A percentile compares a stretch with the other conserved stretches of the same genome.
Evolutionary conservation across 1,140 invertebrate genomes (phyloP).

Genomic region (Lordiphosa mommai): DNA sequence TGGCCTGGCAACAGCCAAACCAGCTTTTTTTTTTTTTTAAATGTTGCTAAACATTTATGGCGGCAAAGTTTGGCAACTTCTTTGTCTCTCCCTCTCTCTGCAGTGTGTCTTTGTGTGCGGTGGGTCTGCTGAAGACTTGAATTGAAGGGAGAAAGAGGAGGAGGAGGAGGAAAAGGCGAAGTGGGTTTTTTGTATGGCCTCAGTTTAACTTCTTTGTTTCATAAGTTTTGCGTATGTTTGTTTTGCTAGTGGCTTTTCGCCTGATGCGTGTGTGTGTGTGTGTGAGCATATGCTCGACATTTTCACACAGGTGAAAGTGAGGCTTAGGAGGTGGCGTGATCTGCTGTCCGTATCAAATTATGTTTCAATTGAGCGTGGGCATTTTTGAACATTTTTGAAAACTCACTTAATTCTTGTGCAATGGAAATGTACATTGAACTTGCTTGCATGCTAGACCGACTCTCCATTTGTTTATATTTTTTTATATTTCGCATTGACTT

Average conservation of each 20-base stretch:
- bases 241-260: slow-evolving; percentile 43
- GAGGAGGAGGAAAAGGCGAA: background rate
- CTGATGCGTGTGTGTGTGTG: slow-evolving; percentile 10
- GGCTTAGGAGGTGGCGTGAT: no score
- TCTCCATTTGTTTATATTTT: background rate
- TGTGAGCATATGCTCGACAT: slow-evolving; percentile 4
- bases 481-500: slow-evolving; percentile 11
- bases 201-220: slow-evolving; percentile 2
- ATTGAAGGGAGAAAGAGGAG: background rate
- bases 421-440: no score
- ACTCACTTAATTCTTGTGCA: no score
- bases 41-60: slow-evolving; percentile 8
- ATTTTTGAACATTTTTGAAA: no score
- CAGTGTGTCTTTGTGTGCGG: slow-evolving; percentile 7
- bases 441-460: no score
- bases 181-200: background rate
- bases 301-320: slow-evolving; percentile 51
- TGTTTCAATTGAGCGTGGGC: no score
- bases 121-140: background rate
- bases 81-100: background rate
- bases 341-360: no score
- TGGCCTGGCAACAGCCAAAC: slow-evolving; percentile 12
- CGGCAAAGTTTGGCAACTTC: slow-evolving; percentile 12
- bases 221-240: slow-evolving; percentile 30
- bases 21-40: background rate